A percentile compares a stretch with the other conserved stretches of the same genome.
These are phyloP conservation scores for Eledone cirrhosa DNA, from an alignment of 2,888 invertebrate species.

Conservation along the genomic window DNA sequence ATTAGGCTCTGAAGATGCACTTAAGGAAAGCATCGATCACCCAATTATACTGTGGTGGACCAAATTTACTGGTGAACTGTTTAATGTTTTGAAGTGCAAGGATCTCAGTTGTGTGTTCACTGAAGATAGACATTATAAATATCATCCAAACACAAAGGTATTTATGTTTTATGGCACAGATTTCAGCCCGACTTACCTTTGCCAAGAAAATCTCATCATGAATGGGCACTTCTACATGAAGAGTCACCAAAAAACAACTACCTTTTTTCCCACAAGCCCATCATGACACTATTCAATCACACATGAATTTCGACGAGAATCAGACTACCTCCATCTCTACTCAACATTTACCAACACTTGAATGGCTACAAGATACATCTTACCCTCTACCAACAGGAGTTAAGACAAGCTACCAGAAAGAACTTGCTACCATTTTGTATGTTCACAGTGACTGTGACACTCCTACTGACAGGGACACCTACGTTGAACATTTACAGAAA, in stretches of 20 bases:
- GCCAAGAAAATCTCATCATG: constrained; percentile 71
- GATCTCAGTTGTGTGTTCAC: constrained; percentile 69
- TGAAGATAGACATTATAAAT: constrained; percentile 64
- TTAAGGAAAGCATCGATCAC: constrained; percentile 35
- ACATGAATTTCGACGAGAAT: constrained; percentile 82
- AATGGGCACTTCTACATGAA: constrained; percentile 84
- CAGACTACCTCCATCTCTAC: constrained; percentile 80
- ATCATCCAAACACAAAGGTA: constrained; percentile 66
- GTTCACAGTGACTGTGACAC: constrained; percentile 85
- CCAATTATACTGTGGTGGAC: constrained; percentile 72
- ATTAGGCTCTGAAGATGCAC: neutral
- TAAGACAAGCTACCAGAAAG: constrained; percentile 70
- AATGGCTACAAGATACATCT: constrained; percentile 60
- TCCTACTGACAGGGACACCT: constrained; percentile 79
- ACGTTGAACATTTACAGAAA: constrained; percentile 79
- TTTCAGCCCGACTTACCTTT: constrained; percentile 75
- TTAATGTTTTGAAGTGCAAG: constrained; percentile 65
- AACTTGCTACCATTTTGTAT: constrained; percentile 77
- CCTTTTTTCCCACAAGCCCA: constrained; percentile 73
- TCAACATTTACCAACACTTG: constrained; percentile 72
- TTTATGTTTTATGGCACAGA: constrained; percentile 82
- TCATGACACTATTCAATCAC: constrained; percentile 78
- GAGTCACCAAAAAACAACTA: constrained; percentile 87
- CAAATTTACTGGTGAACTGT: constrained; percentile 67
- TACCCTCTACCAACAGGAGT: constrained; percentile 72